Evolutionary conservation across 2,113 vertebrate species (phyloP).

Genomic region (Spea multiplicata): DNA sequence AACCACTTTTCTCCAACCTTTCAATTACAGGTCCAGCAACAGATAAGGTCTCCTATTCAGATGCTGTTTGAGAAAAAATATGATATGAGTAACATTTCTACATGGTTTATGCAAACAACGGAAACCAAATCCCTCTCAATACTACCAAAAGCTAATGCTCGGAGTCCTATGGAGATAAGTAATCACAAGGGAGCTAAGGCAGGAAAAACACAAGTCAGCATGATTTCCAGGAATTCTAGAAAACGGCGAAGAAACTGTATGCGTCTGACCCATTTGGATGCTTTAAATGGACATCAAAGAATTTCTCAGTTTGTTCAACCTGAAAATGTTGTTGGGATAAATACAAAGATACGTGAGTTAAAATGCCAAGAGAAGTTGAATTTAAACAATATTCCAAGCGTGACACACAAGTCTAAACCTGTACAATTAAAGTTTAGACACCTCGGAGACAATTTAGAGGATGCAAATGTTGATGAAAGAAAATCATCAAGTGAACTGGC

Average conservation of each 20-base stretch:
- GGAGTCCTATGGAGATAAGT: slow-evolving; percentile 80
- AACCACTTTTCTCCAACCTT: slow-evolving; percentile 61
- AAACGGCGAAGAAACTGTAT: slow-evolving; percentile 97
- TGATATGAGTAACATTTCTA: slow-evolving; percentile 81
- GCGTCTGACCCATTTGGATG: slow-evolving; percentile 84
- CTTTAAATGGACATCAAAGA: slow-evolving; percentile 71
- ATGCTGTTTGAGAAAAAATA: slow-evolving; percentile 89
- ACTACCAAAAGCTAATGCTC: slow-evolving; percentile 86
- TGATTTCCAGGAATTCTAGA: slow-evolving; percentile 79
- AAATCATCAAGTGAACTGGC: slow-evolving; percentile 55
- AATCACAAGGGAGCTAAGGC: slow-evolving; percentile 73
- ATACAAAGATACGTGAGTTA: too few relatives aligned
- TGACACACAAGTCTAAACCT: slow-evolving; percentile 63
- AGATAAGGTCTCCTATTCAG: slow-evolving; percentile 77
- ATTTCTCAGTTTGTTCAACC: slow-evolving; percentile 67
- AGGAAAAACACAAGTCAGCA: slow-evolving; percentile 66
- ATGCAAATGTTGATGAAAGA: slow-evolving; percentile 50
- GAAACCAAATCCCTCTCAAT: slow-evolving; percentile 92
- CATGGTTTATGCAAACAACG: slow-evolving; percentile 98
- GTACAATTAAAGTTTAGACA: slow-evolving; percentile 66
- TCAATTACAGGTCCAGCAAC: slow-evolving; percentile 50
- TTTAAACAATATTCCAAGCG: slow-evolving; percentile 53
- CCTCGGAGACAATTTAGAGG: slow-evolving; percentile 61
- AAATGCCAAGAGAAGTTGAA: slow-evolving; percentile 53
- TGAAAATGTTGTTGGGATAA: slow-evolving; percentile 55